Evolutionary conservation across 2,888 invertebrate genomes (phyloP), one percentile per base, ranked within the genome.

Genomic region (Caenorhabditis sp.): DNA sequence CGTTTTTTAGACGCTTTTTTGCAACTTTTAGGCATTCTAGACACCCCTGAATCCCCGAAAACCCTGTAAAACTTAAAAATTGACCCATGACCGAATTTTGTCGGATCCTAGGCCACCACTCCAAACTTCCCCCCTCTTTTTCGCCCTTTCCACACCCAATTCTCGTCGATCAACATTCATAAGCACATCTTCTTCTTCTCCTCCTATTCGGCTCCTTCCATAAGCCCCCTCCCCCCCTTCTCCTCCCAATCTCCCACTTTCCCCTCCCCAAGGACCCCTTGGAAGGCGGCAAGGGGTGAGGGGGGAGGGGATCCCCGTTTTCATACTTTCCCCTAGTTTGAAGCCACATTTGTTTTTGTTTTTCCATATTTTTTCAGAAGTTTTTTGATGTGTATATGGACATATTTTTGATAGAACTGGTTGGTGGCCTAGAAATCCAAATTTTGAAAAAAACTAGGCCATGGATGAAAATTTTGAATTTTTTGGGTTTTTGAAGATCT

Each of bases 41-140:
- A n/a, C n/a, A 32, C 4, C 4, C 9, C 32, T 32, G 9, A 32
- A 32, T 4, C 9, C 32, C 9, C 32, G 4, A 9, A 32, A 32
- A 32, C 32, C 32, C 32, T 32, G 4, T 4, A 9, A 32, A 9
- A 6, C 32, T 32, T 9, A 32, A 32, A 24, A 15, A 22, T 32
- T 4, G 9, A 32, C 5, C 11, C 28, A 15, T 65, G 53, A 53
- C 35, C 22, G 20, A 65, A 53, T 15, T 65, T 51, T 51, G 47
- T 65, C 51, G 22, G 51, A 51, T 51, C 37, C 64, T 53, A 35
- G 32, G 51, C 64, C 64, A 35, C 53, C 64, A n/a, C n/a, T 40
- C 40, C 13, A 53, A n/a, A n/a, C 55, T 4, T n/a, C 8, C n/a
- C 8, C 26, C 18, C 55, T 28, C 55, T 26, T 15, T 26, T 55